A percentile compares a stretch with the other conserved stretches of the same genome.
Evolutionary conservation across 64 coral and sea anemone genomes (phyloP).

Genomic region (Montipora efflorescens): DNA sequence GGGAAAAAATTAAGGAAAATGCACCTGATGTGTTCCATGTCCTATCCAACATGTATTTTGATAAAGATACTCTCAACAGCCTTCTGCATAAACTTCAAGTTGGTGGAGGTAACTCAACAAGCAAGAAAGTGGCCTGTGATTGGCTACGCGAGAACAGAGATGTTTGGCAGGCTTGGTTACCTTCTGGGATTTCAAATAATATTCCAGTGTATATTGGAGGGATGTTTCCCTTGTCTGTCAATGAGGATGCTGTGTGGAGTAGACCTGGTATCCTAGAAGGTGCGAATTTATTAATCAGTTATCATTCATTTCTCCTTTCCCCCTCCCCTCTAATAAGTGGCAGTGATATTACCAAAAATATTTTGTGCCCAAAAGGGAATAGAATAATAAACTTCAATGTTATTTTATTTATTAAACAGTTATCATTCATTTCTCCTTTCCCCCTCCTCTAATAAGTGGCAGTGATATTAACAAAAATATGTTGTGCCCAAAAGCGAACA

Average conservation of each 20-base stretch:
- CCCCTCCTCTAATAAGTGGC: not conserved
- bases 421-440: no score
- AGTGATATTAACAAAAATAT: not conserved
- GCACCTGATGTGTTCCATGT: conserved; percentile 79
- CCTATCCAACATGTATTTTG: conserved; percentile 75
- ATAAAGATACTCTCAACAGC: conserved; percentile 54
- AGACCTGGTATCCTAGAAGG: conserved; percentile 84
- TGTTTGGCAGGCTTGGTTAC: conserved; percentile 79
- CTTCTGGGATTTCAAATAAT: conserved; percentile 47
- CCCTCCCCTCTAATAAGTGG: no score
- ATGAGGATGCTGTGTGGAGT: conserved; percentile 75
- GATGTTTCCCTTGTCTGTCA: conserved; percentile 85
- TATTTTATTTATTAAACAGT: no score
- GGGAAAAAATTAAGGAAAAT: conserved; percentile 66
- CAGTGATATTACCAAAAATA: no score
- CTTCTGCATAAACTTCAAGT: conserved; percentile 50
- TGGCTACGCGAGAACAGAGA: conserved; percentile 73
- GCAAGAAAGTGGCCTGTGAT: conserved; percentile 75
- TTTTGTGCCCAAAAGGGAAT: no score
- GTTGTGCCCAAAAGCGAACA: not conserved
- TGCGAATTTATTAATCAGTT: not conserved
- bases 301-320: no score
- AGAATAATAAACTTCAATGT: no score
- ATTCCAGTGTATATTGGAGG: conserved; percentile 85
- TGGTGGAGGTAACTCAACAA: conserved; percentile 65